Evolutionary conservation across 2,113 vertebrate genomes (phyloP).

Genomic region (Tragelaphus strepsiceros): DNA sequence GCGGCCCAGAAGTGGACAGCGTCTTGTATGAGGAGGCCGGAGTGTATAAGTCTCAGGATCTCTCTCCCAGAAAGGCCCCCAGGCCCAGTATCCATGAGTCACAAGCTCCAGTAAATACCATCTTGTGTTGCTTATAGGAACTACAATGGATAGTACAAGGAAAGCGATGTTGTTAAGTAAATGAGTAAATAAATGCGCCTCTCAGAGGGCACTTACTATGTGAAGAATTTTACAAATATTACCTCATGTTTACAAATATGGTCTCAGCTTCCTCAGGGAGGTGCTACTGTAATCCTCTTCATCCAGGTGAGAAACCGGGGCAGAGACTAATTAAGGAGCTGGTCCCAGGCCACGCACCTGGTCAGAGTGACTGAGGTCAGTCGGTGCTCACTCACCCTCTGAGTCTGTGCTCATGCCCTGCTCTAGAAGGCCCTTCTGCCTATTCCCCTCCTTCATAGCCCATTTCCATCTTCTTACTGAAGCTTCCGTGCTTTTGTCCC

Average conservation of each 20-base stretch:
- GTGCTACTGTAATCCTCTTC: background rate
- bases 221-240: background rate
- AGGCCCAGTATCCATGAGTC: background rate
- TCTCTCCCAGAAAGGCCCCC: background rate
- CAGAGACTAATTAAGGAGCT: background rate
- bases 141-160: background rate
- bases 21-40: background rate
- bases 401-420: background rate
- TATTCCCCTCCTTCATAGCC: background rate
- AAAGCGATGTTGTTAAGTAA: background rate
- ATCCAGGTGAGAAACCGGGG: background rate
- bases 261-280: background rate
- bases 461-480: background rate
- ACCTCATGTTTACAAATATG: background rate
- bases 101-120: background rate
- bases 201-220: background rate
- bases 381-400: background rate
- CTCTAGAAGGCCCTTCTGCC: background rate
- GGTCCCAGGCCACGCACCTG: background rate
- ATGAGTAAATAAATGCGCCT: background rate
- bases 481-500: background rate
- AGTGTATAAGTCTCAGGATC: background rate
- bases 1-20: background rate
- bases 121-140: background rate
- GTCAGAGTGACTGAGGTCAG: background rate